Evolutionary conservation across 2,888 invertebrate genomes (phyloP), one percentile per base, ranked within the genome.

Genomic region (Euspilapteryx auroguttella): DNA sequence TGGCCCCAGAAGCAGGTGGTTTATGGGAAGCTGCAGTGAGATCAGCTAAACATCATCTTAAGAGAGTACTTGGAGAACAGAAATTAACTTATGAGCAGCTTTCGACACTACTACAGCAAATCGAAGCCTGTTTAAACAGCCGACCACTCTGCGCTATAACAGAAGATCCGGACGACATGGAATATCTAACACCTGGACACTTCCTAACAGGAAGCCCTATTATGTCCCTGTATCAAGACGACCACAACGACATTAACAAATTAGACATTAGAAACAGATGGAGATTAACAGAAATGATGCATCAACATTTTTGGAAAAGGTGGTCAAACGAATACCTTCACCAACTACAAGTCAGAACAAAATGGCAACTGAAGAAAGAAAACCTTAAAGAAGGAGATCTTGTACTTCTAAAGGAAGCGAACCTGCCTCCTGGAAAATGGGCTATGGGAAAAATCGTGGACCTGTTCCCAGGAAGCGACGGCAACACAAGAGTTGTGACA

Each of bases 301-400:
- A 17, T 17, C 17, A 17, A 17, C 17, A 17, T 8, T 17, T 17
- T 8, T 17, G 17, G 17, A 23, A 12, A n/a, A 12, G 23, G 5
- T 23, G 10, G 12, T 23, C 23, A n/a, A 6, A 71, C 63, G 37
- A 17, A 5, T 17, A 17, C 8, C 17, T 17, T 8, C 17, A 17
- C 17, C 17, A 17, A 8, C 17, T 17, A 6, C 17, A 17, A 17
- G 5, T 6, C 5, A 5, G 17, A 17, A 17, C 17, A 6, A 17
- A 17, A 17, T 17, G 17, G 17, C 8, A 6, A 6, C 17, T 6
- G 5, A 17, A 17, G 8, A 17, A 17, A 8, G 8, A 17, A 8
- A 17, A 17, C 17, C 17, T 17, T 6, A 8, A 17, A 17, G 8
- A 5, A 17, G 17, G 17, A 23, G 23, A 12, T 23, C 11, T 23